These are phyloP conservation scores for Ricordea florida DNA, from an alignment of 92 coral and sea anemone species.

Conservation along the genomic window DNA sequence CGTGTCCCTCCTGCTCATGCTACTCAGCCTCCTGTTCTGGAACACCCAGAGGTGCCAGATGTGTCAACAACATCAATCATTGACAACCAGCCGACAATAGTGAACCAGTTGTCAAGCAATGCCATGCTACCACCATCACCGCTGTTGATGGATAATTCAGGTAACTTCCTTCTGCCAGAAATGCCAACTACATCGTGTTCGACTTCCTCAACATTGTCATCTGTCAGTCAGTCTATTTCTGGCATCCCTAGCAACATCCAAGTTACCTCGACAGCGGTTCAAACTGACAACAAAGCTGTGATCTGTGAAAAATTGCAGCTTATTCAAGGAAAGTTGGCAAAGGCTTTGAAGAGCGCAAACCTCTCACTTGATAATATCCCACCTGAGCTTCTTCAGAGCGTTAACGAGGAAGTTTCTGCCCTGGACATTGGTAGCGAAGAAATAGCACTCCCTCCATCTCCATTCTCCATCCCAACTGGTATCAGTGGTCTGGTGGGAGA, in stretches of 20 bases:
- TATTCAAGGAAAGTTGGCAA: slow-evolving; percentile 85
- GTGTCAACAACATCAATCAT: slow-evolving; percentile 47
- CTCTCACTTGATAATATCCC: slow-evolving; percentile 50
- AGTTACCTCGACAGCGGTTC: slow-evolving; percentile 85
- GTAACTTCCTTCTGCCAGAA: slow-evolving; percentile 68
- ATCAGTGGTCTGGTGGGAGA: slow-evolving; percentile 54
- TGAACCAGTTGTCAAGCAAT: slow-evolving; percentile 60
- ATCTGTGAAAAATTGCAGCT: slow-evolving; percentile 84
- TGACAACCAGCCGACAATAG: slow-evolving; percentile 67
- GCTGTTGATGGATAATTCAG: slow-evolving; percentile 63
- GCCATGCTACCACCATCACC: slow-evolving; percentile 84
- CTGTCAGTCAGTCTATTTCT: slow-evolving; percentile 77
- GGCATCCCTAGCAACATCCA: slow-evolving; percentile 62
- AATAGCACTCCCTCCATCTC: slow-evolving; percentile 76
- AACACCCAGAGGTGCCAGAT: slow-evolving; percentile 82
- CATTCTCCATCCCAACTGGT: slow-evolving; percentile 69
- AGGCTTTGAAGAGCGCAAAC: slow-evolving; percentile 53
- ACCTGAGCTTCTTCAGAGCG: slow-evolving; percentile 71
- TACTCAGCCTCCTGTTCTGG: slow-evolving; percentile 85
- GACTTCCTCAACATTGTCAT: slow-evolving; percentile 67
- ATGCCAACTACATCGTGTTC: slow-evolving; percentile 74
- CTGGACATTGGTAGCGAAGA: slow-evolving; percentile 76
- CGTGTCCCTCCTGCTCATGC: slow-evolving; percentile 99
- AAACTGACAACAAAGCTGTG: slow-evolving; percentile 77
- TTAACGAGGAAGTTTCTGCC: slow-evolving; percentile 53